Base-by-base conservation (phyloP, 2,888 invertebrate genomes). In the Drosophila mimetica region DNA sequence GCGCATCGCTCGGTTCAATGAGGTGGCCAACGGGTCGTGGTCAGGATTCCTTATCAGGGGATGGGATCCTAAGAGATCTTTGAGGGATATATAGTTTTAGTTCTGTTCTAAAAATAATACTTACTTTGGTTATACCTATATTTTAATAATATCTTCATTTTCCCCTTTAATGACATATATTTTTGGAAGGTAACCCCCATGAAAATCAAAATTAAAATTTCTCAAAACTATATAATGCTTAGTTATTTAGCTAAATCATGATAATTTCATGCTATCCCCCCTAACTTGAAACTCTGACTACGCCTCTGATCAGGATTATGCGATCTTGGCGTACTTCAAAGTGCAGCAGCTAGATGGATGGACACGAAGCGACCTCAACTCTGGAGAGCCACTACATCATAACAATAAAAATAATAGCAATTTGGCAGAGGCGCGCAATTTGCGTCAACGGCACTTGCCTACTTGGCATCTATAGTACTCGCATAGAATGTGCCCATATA, bases 371-470 rank as follows among this genome's bases (percentile, higher is more conserved):
- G 54, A 34, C 18, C 42, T 18, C 37, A 46, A 22, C 60, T 61
- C 37, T 37, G 61, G 28, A 51, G 42, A 34, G 25, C 50, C 50
- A 46, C 58, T 58, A 50, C 58, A 69, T 69, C 32, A 54, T 58
- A 58, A 63, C 54, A 73, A 67, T 53, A 73, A 80, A 34, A 70
- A 84, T 86, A 86, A 82, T 76, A 74, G 70, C 67, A 76, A 79
- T 83, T 71, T 80, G 75, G 84, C 84, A 47, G 59, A 61, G 67
- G 69, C 74, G 42, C 50, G 42, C 75, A 77, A 74, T 81, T 79
- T 81, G 80, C 84, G 80, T 81, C 86, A 86, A 77, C 77, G 72
- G 64, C 78, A 81, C 72, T 70, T 75, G 63, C 57, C 69, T 46
- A 47, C 8, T 48, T 55, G 30, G 30, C 63, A 30, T 41, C 51